Percentiles rank a stretch among this genome's conserved stretches.
Conservation (phyloP, 2,888 invertebrate genomes). For the Protonemura montana region DNA sequence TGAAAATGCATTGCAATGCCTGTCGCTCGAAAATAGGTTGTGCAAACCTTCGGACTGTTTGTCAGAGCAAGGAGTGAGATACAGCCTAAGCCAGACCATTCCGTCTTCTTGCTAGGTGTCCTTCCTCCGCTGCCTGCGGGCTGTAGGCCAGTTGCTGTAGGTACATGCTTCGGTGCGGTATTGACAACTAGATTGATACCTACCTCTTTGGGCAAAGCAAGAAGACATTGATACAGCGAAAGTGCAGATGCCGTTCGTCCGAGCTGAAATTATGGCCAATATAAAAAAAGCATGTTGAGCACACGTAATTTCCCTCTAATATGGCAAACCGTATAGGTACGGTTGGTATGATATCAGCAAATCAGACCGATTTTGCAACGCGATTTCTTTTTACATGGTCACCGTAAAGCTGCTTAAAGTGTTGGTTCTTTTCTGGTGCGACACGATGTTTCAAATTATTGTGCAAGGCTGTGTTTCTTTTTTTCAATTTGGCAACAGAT, state of each 20-base stretch:
- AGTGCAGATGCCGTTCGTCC: not conserved
- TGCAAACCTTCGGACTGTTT: not conserved
- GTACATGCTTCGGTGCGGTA: not conserved
- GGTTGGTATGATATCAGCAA: not conserved
- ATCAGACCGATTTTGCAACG: not conserved
- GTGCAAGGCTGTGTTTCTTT: not conserved
- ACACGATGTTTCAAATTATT: not conserved
- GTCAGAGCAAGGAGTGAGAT: not conserved
- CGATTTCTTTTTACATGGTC: constrained; percentile 12
- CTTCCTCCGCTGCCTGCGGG: constrained; percentile 7
- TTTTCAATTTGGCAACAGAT: not conserved
- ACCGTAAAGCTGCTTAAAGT: not conserved
- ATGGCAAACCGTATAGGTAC: not conserved
- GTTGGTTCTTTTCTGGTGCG: not conserved
- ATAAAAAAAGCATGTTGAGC: not conserved
- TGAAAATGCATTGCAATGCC: not conserved
- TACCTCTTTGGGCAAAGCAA: not conserved
- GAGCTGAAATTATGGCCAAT: not conserved
- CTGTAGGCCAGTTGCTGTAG: not conserved
- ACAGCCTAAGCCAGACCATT: not conserved
- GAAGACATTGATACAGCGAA: not conserved
- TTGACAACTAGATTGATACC: not conserved
- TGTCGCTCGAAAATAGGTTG: not conserved
- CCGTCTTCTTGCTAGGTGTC: not conserved
- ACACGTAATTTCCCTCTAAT: not conserved